These are phyloP conservation scores for Metridium senile DNA, from an alignment of 92 coral and sea anemone genomes.

Conservation along the genomic window DNA sequence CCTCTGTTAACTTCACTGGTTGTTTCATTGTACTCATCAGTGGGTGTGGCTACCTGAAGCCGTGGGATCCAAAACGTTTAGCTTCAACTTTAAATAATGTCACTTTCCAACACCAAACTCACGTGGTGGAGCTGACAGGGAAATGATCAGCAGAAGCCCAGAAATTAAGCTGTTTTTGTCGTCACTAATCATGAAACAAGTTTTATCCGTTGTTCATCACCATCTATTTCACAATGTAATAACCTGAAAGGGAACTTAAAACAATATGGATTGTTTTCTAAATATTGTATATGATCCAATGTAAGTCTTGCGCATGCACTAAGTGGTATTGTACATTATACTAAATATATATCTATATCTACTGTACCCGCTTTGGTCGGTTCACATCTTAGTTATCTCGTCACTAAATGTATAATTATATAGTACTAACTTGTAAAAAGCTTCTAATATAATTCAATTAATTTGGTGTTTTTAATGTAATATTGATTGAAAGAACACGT, in stretches of 20 bases:
- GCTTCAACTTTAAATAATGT: not conserved
- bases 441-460: no score
- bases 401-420: no score
- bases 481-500: no score
- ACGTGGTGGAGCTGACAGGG: constrained; percentile 4
- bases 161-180: no score
- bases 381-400: no score
- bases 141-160: not conserved
- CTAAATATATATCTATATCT: no score
- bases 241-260: constrained; percentile 12
- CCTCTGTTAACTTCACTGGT: constrained; percentile 23
- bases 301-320: not conserved
- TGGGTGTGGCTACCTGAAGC: constrained; percentile 26
- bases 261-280: constrained; percentile 9
- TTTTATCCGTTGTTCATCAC: no score
- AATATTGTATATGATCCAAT: not conserved
- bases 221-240: not conserved
- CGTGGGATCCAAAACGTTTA: constrained; percentile 17
- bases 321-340: no score
- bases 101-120: constrained; percentile 28
- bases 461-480: no score
- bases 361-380: no score
- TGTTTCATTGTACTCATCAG: constrained; percentile 14
- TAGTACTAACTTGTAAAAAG: no score
- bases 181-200: no score